Evolutionary conservation across 1,140 invertebrate genomes (phyloP).

Genomic region (Bicyclus anynana): DNA sequence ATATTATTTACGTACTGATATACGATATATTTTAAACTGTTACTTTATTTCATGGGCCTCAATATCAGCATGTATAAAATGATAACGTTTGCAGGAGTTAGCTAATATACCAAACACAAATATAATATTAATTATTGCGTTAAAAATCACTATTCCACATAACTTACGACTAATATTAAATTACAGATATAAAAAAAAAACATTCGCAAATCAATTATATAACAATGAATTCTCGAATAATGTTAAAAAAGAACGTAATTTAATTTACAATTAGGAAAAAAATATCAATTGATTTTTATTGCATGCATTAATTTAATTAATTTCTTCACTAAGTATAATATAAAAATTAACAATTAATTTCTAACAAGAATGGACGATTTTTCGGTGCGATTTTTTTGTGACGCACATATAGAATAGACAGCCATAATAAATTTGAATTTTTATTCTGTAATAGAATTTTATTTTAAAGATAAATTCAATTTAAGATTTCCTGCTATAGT

Average conservation of each 20-base stretch:
- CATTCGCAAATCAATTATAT: constrained; percentile 52
- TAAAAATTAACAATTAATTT: constrained; percentile 56
- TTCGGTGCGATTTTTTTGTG: constrained; percentile 25
- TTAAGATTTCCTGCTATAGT: too few species aligned
- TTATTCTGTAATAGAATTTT: not conserved
- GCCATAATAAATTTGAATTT: constrained; percentile 12
- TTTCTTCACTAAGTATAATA: constrained; percentile 6
- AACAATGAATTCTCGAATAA: constrained; percentile 55
- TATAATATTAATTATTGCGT: constrained; percentile 46
- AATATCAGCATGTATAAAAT: not conserved
- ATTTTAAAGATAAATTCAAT: not conserved
- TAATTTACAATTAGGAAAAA: constrained; percentile 61
- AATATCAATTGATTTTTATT: constrained; percentile 72
- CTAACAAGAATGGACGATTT: constrained; percentile 64
- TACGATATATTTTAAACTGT: too few species aligned
- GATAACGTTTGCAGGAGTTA: constrained; percentile 21
- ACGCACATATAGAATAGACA: not conserved
- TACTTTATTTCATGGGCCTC: too few species aligned
- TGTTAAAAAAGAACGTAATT: constrained; percentile 52
- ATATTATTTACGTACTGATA: too few species aligned
- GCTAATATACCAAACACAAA: constrained; percentile 30
- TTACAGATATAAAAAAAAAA: constrained; percentile 45
- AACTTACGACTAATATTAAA: constrained; percentile 50
- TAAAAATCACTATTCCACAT: constrained; percentile 43
- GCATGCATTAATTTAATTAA: constrained; percentile 61